Percentiles rank a stretch among this genome's conserved stretches.
These are phyloP conservation scores for Drosophila nebulosa DNA, from an alignment of 1,140 invertebrate genomes.

Conservation along the genomic window DNA sequence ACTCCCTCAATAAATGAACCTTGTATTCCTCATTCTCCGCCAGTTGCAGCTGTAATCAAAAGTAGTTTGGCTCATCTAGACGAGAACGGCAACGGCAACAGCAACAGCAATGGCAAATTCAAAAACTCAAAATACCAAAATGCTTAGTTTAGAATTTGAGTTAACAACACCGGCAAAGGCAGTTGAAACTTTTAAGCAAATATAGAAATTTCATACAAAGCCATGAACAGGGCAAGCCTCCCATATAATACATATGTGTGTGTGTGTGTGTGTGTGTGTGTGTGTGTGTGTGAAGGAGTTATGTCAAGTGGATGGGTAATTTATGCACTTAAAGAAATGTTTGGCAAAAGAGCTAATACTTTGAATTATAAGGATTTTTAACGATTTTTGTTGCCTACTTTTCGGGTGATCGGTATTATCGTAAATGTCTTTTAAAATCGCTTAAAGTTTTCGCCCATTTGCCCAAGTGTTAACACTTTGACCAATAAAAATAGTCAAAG, in stretches of 20 bases:
- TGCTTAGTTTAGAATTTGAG: slow-evolving; percentile 37
- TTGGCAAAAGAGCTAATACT: too few species aligned
- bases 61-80: slow-evolving; percentile 51
- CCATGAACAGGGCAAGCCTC: too few species aligned
- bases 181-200: slow-evolving; percentile 60
- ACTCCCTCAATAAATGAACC: slow-evolving; percentile 15
- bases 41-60: slow-evolving; percentile 69
- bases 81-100: slow-evolving; percentile 1
- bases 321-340: neutral
- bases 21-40: neutral
- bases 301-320: neutral
- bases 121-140: slow-evolving; percentile 20
- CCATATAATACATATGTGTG: too few species aligned
- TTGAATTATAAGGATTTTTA: too few species aligned
- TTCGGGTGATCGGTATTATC: too few species aligned
- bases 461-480: too few species aligned
- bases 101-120: slow-evolving; percentile 7
- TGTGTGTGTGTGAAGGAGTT: neutral
- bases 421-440: too few species aligned
- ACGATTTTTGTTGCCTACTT: neutral
- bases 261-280: too few species aligned
- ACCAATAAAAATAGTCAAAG: neutral
- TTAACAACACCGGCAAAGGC: slow-evolving; percentile 5
- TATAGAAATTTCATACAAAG: neutral
- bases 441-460: too few species aligned